Evolutionary conservation across 2,888 invertebrate genomes (phyloP).

Genomic region (Hydriomena furcata): DNA sequence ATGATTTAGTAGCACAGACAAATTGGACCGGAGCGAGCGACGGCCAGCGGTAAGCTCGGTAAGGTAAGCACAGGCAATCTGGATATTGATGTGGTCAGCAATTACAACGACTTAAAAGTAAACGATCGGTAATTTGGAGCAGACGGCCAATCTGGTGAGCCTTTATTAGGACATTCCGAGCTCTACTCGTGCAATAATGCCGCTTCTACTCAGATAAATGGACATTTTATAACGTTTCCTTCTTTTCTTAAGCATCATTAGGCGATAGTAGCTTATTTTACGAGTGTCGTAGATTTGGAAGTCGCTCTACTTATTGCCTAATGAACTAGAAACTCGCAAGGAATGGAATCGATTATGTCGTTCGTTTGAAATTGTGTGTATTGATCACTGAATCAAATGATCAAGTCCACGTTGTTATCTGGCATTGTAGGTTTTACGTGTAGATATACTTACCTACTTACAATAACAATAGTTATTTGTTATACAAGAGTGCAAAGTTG

Average conservation of each 20-base stretch:
- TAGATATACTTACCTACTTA: too few species aligned
- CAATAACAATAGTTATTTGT: too few species aligned
- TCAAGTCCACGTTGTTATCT: too few species aligned
- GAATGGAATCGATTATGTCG: conserved; percentile 12
- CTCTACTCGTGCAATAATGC: conserved; percentile 32
- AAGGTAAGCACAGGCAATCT: conserved; percentile 53
- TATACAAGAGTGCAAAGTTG: too few species aligned
- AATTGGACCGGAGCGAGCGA: conserved; percentile 66
- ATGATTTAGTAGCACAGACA: conserved; percentile 79
- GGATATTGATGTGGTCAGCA: conserved; percentile 66
- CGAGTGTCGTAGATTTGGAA: conserved; percentile 22
- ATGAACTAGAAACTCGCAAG: conserved; percentile 17
- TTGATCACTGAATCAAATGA: conserved; percentile 6
- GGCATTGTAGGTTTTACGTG: too few species aligned
- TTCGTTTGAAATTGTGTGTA: conserved; percentile 2
- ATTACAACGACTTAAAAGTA: conserved; percentile 75
- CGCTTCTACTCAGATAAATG: conserved; percentile 24
- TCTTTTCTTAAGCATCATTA: conserved; percentile 22
- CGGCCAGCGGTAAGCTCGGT: conserved; percentile 16
- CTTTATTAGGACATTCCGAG: conserved; percentile 48
- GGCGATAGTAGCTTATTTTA: conserved; percentile 19
- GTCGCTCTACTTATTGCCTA: conserved; percentile 22
- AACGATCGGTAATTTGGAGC: conserved; percentile 71
- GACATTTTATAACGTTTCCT: conserved; percentile 27
- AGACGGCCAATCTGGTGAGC: conserved; percentile 55